Evolutionary conservation across 2,113 vertebrate species (phyloP).

Genomic region (Rhombomys opimus): DNA sequence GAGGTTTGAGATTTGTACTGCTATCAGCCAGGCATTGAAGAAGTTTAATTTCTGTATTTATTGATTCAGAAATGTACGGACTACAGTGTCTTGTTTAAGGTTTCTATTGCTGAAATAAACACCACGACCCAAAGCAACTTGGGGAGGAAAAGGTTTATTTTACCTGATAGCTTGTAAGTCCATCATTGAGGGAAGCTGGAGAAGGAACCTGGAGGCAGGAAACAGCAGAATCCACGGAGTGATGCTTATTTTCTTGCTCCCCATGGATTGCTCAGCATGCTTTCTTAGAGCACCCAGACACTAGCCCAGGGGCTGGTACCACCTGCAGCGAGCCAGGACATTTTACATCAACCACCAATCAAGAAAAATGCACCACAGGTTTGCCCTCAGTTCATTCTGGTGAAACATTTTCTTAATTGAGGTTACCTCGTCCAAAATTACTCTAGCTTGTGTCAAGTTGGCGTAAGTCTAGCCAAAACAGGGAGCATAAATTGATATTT

Average conservation of each 20-base stretch:
- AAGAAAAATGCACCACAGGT: not conserved
- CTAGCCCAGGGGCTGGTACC: not conserved
- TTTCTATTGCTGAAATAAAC: not conserved
- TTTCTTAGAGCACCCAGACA: not conserved
- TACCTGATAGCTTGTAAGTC: not conserved
- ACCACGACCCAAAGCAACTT: not conserved
- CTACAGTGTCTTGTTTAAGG: not conserved
- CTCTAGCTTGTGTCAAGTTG: not conserved
- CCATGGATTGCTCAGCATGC: not conserved
- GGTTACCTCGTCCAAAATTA: not conserved
- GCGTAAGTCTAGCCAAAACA: not conserved
- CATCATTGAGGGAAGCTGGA: not conserved
- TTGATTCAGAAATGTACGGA: constrained; percentile 5
- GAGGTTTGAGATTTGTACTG: constrained; percentile 6
- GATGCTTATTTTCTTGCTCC: not conserved
- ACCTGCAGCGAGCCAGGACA: not conserved
- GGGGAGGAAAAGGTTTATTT: not conserved
- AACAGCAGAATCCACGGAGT: not conserved
- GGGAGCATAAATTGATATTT: not conserved
- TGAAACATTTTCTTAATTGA: not conserved
- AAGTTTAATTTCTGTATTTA: constrained; percentile 9
- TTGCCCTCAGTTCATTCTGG: not conserved
- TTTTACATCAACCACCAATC: not conserved
- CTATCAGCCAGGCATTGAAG: not conserved
- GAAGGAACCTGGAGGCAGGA: not conserved